A percentile compares a stretch with the other conserved stretches of the same genome.
Evolutionary conservation across 2,888 invertebrate species (phyloP).

Genomic region (Morpho achilles): DNA sequence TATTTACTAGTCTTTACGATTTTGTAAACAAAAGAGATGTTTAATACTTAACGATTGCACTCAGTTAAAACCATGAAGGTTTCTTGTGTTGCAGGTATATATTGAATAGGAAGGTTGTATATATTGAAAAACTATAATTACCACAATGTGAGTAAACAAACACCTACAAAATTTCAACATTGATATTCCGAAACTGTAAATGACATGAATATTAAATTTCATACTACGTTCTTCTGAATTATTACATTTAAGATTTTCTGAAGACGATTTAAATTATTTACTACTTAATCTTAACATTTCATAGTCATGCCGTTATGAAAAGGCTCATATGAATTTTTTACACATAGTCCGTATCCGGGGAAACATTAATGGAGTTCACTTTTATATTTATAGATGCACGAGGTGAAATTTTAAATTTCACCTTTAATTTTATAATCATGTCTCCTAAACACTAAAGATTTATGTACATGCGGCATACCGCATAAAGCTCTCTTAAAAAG

Average conservation of each 20-base stretch:
- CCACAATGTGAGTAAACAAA: background rate
- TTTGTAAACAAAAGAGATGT: too few species aligned
- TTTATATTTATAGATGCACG: constrained; percentile 21
- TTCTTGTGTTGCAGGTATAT: background rate
- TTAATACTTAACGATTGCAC: too few species aligned
- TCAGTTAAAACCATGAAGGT: too few species aligned
- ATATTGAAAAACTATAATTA: too few species aligned
- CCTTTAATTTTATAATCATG: constrained; percentile 34
- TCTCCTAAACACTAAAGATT: constrained; percentile 49
- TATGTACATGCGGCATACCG: constrained; percentile 63
- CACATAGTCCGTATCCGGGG: background rate
- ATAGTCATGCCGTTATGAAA: background rate
- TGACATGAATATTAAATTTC: background rate
- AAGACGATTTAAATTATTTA: constrained; percentile 2
- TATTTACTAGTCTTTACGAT: too few species aligned
- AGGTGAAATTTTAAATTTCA: constrained; percentile 73
- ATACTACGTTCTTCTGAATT: background rate
- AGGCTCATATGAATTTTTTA: background rate
- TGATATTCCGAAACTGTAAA: background rate
- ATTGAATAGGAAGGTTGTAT: background rate
- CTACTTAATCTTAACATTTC: background rate
- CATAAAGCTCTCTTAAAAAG: constrained; percentile 77
- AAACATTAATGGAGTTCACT: constrained; percentile 22
- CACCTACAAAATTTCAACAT: background rate
- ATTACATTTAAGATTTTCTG: constrained; percentile 4